Percentiles rank a stretch among this genome's conserved stretches.
Evolutionary conservation across 2,888 invertebrate genomes (phyloP).

Genomic region (Eristalinus sepulchralis): DNA sequence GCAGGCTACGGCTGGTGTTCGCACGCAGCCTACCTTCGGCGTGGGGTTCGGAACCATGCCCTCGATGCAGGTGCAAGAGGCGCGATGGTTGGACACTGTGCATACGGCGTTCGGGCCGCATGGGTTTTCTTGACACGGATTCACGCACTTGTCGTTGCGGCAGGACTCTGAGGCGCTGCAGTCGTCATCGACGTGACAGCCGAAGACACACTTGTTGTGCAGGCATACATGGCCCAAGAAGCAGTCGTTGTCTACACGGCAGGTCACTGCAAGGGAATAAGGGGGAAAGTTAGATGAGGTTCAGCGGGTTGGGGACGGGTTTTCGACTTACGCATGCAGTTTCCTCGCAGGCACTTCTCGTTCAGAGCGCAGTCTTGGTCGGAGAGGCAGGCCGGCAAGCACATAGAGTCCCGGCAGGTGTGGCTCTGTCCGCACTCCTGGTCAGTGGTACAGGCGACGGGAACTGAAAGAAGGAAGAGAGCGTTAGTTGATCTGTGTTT

Average conservation of each 20-base stretch:
- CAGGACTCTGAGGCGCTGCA: slow-evolving; percentile 93
- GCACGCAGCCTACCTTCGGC: slow-evolving; percentile 92
- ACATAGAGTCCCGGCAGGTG: slow-evolving; percentile 90
- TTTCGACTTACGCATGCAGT: slow-evolving; percentile 87
- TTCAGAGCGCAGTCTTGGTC: slow-evolving; percentile 94
- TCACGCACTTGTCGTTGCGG: slow-evolving; percentile 88
- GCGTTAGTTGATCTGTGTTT: too few relatives aligned
- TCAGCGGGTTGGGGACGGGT: background rate
- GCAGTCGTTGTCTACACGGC: slow-evolving; percentile 94
- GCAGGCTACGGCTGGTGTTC: slow-evolving; percentile 89
- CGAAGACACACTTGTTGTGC: slow-evolving; percentile 91
- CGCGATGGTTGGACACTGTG: slow-evolving; percentile 89
- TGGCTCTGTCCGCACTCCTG: slow-evolving; percentile 88
- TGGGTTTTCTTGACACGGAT: slow-evolving; percentile 89
- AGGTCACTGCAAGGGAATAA: slow-evolving; percentile 84
- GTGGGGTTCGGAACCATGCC: slow-evolving; percentile 93
- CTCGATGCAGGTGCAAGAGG: slow-evolving; percentile 89
- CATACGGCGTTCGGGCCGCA: slow-evolving; percentile 94
- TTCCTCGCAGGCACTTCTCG: slow-evolving; percentile 91
- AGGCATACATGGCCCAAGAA: slow-evolving; percentile 95
- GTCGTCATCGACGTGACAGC: slow-evolving; percentile 93
- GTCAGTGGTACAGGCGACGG: slow-evolving; percentile 87
- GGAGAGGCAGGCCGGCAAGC: slow-evolving; percentile 87
- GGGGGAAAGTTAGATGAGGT: background rate
- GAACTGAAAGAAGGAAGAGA: slow-evolving; percentile 83